phyloP scores from a whole-genome alignment of 2,797 vertebrate genomes.

The Scolopax rusticola region DNA sequence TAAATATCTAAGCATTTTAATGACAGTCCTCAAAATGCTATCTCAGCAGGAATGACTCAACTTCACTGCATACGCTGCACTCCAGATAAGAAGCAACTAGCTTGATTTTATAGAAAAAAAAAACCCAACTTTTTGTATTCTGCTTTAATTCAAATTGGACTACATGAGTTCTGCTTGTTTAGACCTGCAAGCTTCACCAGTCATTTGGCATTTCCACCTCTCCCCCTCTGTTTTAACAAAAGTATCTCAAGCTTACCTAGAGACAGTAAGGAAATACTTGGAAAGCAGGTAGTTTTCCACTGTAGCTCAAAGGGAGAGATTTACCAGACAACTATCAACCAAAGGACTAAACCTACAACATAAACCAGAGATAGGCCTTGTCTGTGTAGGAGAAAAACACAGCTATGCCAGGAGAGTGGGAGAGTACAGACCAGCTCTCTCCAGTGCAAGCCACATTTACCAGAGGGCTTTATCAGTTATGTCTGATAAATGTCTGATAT shows the following conservation, averaged over 20 bases:
- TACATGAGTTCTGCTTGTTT: slow-evolving; percentile 47
- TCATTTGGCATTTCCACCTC: slow-evolving; percentile 36
- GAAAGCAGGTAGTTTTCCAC: slow-evolving; percentile 4
- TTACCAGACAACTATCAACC: neutral
- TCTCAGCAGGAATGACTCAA: slow-evolving; percentile 71
- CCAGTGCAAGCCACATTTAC: neutral
- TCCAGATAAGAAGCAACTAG: slow-evolving; percentile 55
- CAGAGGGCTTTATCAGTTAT: neutral
- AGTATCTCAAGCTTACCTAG: neutral
- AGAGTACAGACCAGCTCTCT: neutral
- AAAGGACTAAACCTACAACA: neutral
- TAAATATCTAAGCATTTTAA: slow-evolving; percentile 69
- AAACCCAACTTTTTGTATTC: neutral
- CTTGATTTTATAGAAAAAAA: slow-evolving; percentile 26
- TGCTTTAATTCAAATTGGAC: slow-evolving; percentile 44
- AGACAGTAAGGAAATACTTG: slow-evolving; percentile 10
- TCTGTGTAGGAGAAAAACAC: neutral
- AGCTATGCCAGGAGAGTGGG: neutral
- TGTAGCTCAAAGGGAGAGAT: neutral
- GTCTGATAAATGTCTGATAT: too few relatives aligned
- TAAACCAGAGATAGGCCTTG: neutral
- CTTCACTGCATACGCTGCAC: neutral
- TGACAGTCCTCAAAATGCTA: slow-evolving; percentile 51
- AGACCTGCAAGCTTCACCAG: slow-evolving; percentile 45
- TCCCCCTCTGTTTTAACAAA: neutral